Conservation (phyloP, 1,140 invertebrate genomes). For the Frieseomelitta varia region DNA sequence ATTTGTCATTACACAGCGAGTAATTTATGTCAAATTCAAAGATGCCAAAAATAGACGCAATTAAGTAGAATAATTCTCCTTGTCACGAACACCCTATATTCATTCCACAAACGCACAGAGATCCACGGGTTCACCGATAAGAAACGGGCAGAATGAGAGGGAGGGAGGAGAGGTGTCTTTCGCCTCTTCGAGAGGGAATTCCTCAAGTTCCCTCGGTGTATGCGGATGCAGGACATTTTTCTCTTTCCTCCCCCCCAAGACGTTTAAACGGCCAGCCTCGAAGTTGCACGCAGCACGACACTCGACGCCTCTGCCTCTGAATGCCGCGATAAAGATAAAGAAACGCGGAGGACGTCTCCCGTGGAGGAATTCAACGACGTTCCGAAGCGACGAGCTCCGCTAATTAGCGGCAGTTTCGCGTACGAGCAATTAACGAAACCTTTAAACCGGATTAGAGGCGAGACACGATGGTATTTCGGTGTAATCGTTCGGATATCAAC, state of each 20-base stretch:
- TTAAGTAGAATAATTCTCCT: no score
- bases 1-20: no score
- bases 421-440: conserved; percentile 48
- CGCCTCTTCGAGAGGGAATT: neutral
- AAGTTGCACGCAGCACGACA: conserved; percentile 3
- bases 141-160: neutral
- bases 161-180: neutral
- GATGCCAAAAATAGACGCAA: no score
- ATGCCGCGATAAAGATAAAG: conserved; percentile 22
- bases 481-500: neutral
- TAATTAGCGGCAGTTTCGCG: conserved; percentile 57
- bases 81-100: no score
- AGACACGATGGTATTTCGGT: neutral
- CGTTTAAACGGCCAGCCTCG: neutral
- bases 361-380: neutral
- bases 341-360: neutral
- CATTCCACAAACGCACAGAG: no score
- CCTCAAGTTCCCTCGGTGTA: neutral
- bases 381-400: conserved; percentile 22
- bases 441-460: neutral
- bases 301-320: conserved; percentile 1
- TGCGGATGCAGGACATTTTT: neutral
- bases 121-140: neutral
- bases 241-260: neutral
- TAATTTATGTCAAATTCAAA: no score